These are phyloP conservation scores for Hydrolagus affinis DNA, from an alignment of 2,113 vertebrate genomes.

Conservation along the genomic window DNA sequence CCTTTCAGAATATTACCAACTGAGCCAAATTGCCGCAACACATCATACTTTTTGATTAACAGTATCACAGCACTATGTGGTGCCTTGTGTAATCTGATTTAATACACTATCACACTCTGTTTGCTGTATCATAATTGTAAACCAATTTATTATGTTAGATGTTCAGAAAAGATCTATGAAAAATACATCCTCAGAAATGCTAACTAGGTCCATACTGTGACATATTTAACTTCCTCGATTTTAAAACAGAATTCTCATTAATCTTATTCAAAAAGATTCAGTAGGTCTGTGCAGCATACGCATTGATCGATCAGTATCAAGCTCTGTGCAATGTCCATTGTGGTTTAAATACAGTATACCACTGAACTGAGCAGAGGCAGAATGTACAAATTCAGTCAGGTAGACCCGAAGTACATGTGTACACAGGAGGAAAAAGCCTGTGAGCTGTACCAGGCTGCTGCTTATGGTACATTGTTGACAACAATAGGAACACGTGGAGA, in stretches of 20 bases:
- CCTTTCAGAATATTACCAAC: too few relatives aligned
- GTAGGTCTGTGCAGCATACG: neutral
- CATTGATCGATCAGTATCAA: neutral
- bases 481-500: neutral
- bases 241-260: neutral
- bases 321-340: neutral
- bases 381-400: neutral
- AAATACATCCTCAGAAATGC: too few relatives aligned
- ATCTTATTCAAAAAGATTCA: neutral
- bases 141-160: neutral
- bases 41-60: constrained; percentile 9
- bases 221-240: too few relatives aligned
- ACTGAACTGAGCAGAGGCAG: neutral
- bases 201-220: too few relatives aligned
- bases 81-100: neutral
- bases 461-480: neutral
- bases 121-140: neutral
- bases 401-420: neutral
- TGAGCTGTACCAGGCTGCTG: neutral
- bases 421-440: neutral
- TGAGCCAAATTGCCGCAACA: neutral
- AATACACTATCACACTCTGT: neutral
- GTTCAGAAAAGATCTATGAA: neutral
- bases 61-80: neutral
- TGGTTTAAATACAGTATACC: constrained; percentile 9